A percentile compares a stretch with the other conserved stretches of the same genome.
Evolutionary conservation across 2,888 invertebrate species (phyloP).

Genomic region (Zaprionus obscuricornis): DNA sequence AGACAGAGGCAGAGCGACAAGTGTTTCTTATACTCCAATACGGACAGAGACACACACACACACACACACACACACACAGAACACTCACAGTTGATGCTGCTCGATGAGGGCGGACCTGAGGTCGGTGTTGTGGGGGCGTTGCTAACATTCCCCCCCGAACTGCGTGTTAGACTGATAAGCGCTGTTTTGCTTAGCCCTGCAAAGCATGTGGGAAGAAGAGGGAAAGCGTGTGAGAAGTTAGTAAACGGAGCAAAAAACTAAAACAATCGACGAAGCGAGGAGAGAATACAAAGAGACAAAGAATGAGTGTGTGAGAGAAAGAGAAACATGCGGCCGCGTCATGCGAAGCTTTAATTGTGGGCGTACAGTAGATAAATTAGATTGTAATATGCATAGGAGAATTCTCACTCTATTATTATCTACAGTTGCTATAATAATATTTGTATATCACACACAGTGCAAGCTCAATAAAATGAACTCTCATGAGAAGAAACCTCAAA

Average conservation of each 20-base stretch:
- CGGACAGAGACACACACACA: conserved; percentile 19
- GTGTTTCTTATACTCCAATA: too few species aligned
- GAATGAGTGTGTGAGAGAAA: too few species aligned
- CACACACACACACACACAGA: conserved; percentile 20
- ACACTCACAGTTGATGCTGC: conserved; percentile 86
- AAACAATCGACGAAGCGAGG: conserved; percentile 13
- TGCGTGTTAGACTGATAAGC: conserved; percentile 89
- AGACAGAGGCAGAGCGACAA: conserved; percentile 25
- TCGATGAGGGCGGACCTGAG: conserved; percentile 88
- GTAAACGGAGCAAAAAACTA: conserved; percentile 29
- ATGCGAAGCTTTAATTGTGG: conserved; percentile 64
- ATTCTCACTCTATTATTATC: too few species aligned
- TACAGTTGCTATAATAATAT: too few species aligned
- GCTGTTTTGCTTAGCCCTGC: conserved; percentile 92
- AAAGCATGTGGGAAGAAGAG: conserved; percentile 40
- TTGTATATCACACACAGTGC: too few species aligned
- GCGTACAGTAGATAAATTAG: conserved; percentile 64
- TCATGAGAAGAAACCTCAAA: too few species aligned
- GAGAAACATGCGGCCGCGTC: too few species aligned
- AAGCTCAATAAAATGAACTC: too few species aligned
- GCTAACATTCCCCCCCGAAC: conserved; percentile 42
- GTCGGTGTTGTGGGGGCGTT: conserved; percentile 88
- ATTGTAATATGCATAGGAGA: conserved; percentile 31
- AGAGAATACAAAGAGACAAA: conserved; percentile 24
- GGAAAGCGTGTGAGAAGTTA: conserved; percentile 71